Evolutionary conservation across 2,797 vertebrate genomes (phyloP), one percentile per base, ranked within the genome.

Genomic region (Urocyon cinereoargenteus): DNA sequence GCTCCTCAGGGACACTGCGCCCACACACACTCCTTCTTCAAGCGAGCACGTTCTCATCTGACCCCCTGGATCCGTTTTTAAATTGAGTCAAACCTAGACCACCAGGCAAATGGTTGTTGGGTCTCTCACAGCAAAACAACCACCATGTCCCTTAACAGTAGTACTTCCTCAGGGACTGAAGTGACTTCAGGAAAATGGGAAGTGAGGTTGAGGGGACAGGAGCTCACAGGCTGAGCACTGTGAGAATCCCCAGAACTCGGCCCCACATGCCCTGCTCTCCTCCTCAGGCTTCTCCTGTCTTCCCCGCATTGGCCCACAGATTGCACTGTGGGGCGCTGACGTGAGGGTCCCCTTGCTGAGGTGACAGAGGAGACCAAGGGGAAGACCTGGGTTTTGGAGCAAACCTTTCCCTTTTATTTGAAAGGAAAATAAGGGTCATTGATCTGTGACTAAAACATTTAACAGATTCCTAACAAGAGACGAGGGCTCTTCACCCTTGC

Each of bases 341-440:
- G 9, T 5, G 22, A 86, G 72, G 34, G 15, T 86, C 53, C 64
- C 49, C 87, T 81, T 87, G 22, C 61, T n/a, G 72, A 5, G 9
- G 28, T 61, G n/a, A 82, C 10, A 68, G 11, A 66, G 77, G 34
- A 89, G 40, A 72, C n/a, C 45, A 90, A 84, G 24, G 49, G 18
- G 22, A 51, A 94, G 14, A 82, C 72, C 34, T 45, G 81, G 16
- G 49, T 55, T 55, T 94, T 28, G 64, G 4, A 95, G 61, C 13
- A 85, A 64, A 70, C 9, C 55, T 51, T 64, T 70, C 24, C 6
- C 53, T 94, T 91, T 82, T 66, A 61, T n/a, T 89, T 84, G 70
- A 79, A 90, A 93, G 49, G 6, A 70, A 85, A 96, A 82, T 57
- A 96, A 61, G 57, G 31, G 22, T 78, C 66, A 90, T 6, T 73